Evolutionary conservation across 2,888 invertebrate species (phyloP), one percentile per base, ranked within the genome.

Genomic region (Pycnomerus fuliginosus): DNA sequence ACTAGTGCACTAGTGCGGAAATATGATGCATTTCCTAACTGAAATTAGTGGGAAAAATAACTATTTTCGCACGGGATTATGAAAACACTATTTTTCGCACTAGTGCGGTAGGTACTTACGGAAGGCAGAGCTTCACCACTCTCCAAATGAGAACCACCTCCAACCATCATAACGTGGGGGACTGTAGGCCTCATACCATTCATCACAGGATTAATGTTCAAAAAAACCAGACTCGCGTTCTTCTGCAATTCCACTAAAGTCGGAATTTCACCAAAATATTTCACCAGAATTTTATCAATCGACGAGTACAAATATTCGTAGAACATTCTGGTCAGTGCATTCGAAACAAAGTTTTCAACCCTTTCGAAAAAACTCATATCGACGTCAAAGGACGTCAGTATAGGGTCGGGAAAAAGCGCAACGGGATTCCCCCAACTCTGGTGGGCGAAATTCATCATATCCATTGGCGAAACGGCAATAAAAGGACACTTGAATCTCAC

Each of bases 91-190:
- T n/a, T n/a, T n/a, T n/a, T n/a, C n/a, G n/a, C n/a, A n/a, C n/a
- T n/a, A n/a, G n/a, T n/a, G n/a, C n/a, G n/a, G n/a, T n/a, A n/a
- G n/a, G n/a, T 16, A 28, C 32, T 50, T 60, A 74, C 76, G 59
- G 65, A 42, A 2, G 74, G 73, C 23, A 76, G 55, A 7, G 69
- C 59, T 36, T 72, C 68, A 4, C 64, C 46, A 2, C 64, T 61
- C n/a, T 62, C 65, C 17, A 71, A 58, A 48, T 74, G 75, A 17
- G 72, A 57, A n/a, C 74, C 74, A n/a, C 61, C 58, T 16, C 74
- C 73, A 36, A 74, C 64, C 34, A 67, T 68, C 2, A 75, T 47
- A 5, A 73, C 58, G 43, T 62, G 66, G 0, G 74, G 72, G 3
- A 74, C 66, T 3, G 70, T 55, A 1, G 76, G 74, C 10, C 69